These are phyloP conservation scores for Cheirogaleus medius DNA, from an alignment of 2,113 vertebrate species.

Conservation along the genomic window DNA sequence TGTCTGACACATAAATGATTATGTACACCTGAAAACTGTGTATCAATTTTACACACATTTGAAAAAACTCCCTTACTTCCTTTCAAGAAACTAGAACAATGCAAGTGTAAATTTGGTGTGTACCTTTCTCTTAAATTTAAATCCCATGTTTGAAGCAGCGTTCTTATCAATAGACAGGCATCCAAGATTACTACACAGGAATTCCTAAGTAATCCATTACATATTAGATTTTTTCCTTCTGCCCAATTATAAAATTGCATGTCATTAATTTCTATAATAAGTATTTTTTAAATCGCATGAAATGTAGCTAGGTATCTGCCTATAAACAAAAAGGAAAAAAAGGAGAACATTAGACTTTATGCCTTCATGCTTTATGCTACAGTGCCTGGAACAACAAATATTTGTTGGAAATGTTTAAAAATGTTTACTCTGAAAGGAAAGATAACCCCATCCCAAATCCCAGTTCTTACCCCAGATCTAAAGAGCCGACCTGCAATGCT, in stretches of 20 bases:
- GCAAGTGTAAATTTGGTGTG: background rate
- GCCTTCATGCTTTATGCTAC: background rate
- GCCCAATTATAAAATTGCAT: background rate
- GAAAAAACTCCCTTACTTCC: background rate
- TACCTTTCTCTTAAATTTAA: background rate
- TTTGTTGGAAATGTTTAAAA: background rate
- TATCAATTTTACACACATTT: background rate
- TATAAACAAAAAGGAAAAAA: background rate
- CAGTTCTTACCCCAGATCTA: background rate
- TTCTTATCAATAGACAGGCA: background rate
- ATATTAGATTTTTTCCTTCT: background rate
- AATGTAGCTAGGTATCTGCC: background rate
- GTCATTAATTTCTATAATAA: background rate
- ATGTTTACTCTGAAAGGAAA: background rate
- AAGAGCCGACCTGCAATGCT: background rate
- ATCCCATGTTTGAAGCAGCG: background rate
- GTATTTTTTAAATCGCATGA: background rate
- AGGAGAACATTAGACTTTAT: background rate
- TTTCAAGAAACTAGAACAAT: background rate
- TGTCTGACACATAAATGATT: background rate
- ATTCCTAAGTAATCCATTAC: background rate
- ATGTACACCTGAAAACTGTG: background rate
- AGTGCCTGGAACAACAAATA: background rate
- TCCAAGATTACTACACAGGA: background rate
- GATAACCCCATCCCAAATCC: background rate